Evolutionary conservation across 2,888 invertebrate genomes (phyloP).

Genomic region (Alloplasta piceator): DNA sequence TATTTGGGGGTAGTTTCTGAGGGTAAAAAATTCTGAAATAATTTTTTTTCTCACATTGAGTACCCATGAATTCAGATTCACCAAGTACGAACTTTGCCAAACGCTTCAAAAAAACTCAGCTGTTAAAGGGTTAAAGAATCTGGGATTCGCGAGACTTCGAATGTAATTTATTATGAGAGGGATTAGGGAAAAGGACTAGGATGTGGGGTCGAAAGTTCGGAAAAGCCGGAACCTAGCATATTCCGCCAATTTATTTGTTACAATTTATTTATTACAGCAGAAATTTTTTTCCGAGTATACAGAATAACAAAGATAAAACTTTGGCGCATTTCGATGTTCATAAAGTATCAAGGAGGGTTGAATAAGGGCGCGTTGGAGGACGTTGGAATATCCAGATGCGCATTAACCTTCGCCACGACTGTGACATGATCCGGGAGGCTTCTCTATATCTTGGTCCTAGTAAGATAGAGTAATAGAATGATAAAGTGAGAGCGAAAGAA

Average conservation of each 20-base stretch:
- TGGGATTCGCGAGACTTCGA: conserved; percentile 44
- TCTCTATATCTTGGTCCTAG: conserved; percentile 57
- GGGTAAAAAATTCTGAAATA: no score
- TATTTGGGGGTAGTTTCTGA: no score
- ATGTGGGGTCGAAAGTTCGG: conserved; percentile 30
- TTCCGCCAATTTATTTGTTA: no score
- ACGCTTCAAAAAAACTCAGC: no score
- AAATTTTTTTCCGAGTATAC: conserved; percentile 14
- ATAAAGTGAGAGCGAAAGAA: background rate
- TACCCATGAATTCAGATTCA: no score
- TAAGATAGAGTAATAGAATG: conserved; percentile 22
- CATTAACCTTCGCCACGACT: conserved; percentile 45
- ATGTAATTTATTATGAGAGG: conserved; percentile 48
- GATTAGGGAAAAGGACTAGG: background rate
- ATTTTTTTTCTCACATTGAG: no score
- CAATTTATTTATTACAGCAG: conserved; percentile 15
- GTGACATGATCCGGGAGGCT: conserved; percentile 22
- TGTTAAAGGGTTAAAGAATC: no score
- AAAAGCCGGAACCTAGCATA: background rate
- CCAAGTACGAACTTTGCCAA: no score
- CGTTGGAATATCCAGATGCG: conserved; percentile 41
- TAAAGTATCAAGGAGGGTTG: conserved; percentile 39
- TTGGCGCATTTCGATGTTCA: conserved; percentile 45
- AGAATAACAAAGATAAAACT: conserved; percentile 43
- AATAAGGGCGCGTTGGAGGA: conserved; percentile 43